Percentiles rank a stretch among this genome's conserved stretches.
These are phyloP conservation scores for Lasioglossum calceatum DNA, from an alignment of 2,888 invertebrate genomes.

Conservation along the genomic window DNA sequence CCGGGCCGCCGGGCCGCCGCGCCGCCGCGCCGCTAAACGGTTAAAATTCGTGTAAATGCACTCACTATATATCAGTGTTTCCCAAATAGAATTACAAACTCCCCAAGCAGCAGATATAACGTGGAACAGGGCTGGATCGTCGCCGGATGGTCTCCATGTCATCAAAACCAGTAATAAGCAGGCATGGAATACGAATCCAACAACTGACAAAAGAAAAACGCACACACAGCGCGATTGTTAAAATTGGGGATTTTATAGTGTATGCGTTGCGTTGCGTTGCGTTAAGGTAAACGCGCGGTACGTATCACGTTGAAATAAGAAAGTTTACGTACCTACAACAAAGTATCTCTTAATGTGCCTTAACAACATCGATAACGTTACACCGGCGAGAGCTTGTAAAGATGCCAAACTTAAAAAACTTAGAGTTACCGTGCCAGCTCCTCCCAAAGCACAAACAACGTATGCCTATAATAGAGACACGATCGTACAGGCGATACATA, in stretches of 20 bases:
- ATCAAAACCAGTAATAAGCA: slow-evolving; percentile 91
- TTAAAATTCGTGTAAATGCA: background rate
- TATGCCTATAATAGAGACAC: slow-evolving; percentile 88
- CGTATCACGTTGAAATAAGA: background rate
- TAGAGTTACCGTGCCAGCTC: slow-evolving; percentile 89
- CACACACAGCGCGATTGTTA: background rate
- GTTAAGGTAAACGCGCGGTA: too few species aligned
- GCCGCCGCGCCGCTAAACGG: too few species aligned
- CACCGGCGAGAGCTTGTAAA: slow-evolving; percentile 91
- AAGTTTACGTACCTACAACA: slow-evolving; percentile 87
- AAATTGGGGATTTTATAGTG: background rate
- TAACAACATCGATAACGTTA: slow-evolving; percentile 92
- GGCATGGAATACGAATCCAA: slow-evolving; percentile 92
- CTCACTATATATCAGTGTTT: slow-evolving; percentile 86
- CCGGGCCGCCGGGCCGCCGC: too few species aligned
- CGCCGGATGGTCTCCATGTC: slow-evolving; percentile 92
- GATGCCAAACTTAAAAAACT: slow-evolving; percentile 91
- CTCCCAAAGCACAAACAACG: slow-evolving; percentile 92
- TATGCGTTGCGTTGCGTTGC: background rate
- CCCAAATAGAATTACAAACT: slow-evolving; percentile 94
- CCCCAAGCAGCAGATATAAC: slow-evolving; percentile 95
- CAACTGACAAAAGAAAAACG: slow-evolving; percentile 85
- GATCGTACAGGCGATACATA: background rate
- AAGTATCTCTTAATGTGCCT: slow-evolving; percentile 90
- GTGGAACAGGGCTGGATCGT: slow-evolving; percentile 92